Evolutionary conservation across 2,113 vertebrate species (phyloP), one percentile per base, ranked within the genome.

Genomic region (Turnix velox): DNA sequence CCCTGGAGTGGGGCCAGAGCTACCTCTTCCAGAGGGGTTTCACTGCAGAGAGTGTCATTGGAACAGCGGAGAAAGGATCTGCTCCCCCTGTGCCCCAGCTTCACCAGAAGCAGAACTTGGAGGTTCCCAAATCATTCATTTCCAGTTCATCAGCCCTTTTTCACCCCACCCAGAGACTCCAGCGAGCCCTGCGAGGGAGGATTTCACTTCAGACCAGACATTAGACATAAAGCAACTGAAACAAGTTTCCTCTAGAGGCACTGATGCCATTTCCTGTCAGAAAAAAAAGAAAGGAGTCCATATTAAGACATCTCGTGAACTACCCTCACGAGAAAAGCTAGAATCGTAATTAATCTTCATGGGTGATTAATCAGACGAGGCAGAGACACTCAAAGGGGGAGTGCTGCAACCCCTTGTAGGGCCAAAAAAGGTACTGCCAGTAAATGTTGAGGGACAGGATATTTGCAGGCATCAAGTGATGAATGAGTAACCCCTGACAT

Each of bases 1-100:
- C 91, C 83, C 94, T 97, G 96, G 96, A 97, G 88, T 73, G 45
- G 88, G 87, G 97, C 98, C 98, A 98, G 95, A 54, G 73, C 72
- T 61, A 96, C 94, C 88, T 96, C 97, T 93, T 84, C 48, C 87
- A 93, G 95, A 86, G 94, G 78, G 84, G 73, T n/a, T 94, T 87
- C 94, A 88, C 95, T 35, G 80, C 18, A 11, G 42, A 6, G 13
- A 40, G 61, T 0, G 18, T 19, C 54, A 17, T 39, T 1, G 4
- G 28, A 33, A 7, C 25, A 10, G 46, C 58, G 66, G 3, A 57
- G 62, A 24, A 24, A 19, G 59, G 27, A 20, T n/a, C 61, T 1
- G 3, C 2, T 30, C 16, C 39, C 62, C n/a, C 25, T 1, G 10
- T 14, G 14, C 30, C 23, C 58, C 65, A 14, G 55, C 6, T 31